These are phyloP conservation scores for Anabacerthia variegaticeps DNA, from an alignment of 2,797 vertebrate genomes.

Conservation along the genomic window DNA sequence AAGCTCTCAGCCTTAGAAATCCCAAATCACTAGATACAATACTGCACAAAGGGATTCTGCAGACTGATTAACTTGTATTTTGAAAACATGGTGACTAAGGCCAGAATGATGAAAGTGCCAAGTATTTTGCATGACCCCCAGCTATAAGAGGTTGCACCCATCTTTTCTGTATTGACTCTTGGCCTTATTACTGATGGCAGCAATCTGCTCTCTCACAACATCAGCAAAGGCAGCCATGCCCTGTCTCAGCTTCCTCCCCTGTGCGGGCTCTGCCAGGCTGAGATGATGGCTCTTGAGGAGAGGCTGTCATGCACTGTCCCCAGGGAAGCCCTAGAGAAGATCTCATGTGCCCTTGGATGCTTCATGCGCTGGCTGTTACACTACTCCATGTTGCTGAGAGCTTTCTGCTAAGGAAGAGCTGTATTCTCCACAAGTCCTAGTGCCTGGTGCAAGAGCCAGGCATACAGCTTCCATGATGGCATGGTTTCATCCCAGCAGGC, in stretches of 20 bases:
- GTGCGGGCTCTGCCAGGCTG: background rate
- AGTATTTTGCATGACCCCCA: background rate
- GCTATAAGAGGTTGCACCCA: background rate
- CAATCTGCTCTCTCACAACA: background rate
- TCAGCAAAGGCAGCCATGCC: background rate
- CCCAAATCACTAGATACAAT: background rate
- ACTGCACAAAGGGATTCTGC: background rate
- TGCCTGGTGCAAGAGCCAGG: background rate
- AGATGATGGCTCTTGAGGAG: background rate
- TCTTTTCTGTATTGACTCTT: background rate
- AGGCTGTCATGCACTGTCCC: background rate
- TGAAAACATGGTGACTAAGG: background rate
- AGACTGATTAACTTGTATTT: background rate
- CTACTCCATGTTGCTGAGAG: rapidly evolving
- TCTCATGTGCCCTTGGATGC: background rate
- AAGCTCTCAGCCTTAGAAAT: background rate
- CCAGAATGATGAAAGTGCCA: background rate
- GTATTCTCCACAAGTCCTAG: background rate
- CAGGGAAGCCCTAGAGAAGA: background rate
- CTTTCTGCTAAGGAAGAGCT: background rate
- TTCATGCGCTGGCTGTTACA: background rate
- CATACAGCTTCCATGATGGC: rapidly evolving
- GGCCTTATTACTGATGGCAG: background rate
- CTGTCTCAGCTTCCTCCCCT: background rate
- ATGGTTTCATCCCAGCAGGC: background rate